Conservation (phyloP, 2,888 invertebrate genomes). For the Lapara coniferarum region DNA sequence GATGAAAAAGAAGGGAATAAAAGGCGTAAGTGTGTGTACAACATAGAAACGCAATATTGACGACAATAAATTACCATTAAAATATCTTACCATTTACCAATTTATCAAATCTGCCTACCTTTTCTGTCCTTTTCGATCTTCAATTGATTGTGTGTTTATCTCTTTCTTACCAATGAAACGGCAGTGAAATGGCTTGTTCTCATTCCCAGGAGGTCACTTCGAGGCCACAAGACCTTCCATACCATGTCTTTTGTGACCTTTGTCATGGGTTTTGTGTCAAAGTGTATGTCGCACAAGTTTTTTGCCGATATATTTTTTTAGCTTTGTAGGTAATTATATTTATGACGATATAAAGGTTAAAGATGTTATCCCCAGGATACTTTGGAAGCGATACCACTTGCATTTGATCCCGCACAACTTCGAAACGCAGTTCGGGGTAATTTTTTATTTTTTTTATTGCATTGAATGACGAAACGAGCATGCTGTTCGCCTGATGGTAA, state of each 20-base stretch:
- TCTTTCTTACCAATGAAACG: neutral
- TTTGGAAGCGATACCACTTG: too few relatives aligned
- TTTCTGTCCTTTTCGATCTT: neutral
- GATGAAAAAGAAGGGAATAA: too few relatives aligned
- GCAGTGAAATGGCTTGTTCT: slow-evolving; percentile 2
- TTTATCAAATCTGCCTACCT: neutral
- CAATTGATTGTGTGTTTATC: neutral
- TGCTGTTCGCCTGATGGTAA: too few relatives aligned
- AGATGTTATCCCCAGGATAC: too few relatives aligned
- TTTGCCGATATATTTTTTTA: too few relatives aligned
- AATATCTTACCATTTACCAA: neutral
- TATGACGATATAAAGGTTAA: too few relatives aligned
- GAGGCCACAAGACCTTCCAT: neutral
- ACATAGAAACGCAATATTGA: neutral
- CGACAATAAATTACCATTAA: neutral
- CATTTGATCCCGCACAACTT: too few relatives aligned
- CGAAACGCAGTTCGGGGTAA: too few relatives aligned
- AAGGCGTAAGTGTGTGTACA: too few relatives aligned
- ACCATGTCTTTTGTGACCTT: neutral
- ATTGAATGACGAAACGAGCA: too few relatives aligned
- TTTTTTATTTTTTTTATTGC: too few relatives aligned
- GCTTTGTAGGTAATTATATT: too few relatives aligned
- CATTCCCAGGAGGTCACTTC: slow-evolving; percentile 6
- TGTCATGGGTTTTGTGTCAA: neutral
- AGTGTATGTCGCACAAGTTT: neutral